These are phyloP conservation scores for Microtus montanus DNA, from an alignment of 2,113 vertebrate genomes.

Conservation along the genomic window DNA sequence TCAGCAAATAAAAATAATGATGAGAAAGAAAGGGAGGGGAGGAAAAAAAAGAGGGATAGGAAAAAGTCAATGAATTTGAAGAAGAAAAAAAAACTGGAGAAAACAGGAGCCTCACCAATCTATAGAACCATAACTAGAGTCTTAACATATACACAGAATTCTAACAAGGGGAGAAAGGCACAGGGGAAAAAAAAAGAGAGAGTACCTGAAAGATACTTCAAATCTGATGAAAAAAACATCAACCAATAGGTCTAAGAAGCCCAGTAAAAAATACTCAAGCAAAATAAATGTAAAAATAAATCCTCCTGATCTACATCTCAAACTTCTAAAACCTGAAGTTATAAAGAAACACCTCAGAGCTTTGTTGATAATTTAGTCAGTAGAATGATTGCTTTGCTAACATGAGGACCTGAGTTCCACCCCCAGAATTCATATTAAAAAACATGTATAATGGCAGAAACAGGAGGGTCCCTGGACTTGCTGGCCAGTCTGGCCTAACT, in stretches of 20 bases:
- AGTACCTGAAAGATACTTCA: not conserved
- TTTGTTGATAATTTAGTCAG: too few relatives aligned
- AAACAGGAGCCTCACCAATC: not conserved
- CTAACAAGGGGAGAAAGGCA: not conserved
- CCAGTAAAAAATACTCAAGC: not conserved
- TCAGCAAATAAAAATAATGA: not conserved
- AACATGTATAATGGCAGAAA: not conserved
- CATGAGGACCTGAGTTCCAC: not conserved
- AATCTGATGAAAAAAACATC: constrained; percentile 39
- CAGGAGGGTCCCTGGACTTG: not conserved
- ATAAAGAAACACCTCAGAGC: not conserved
- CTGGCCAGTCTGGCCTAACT: not conserved
- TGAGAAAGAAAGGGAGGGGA: not conserved
- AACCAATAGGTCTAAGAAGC: not conserved
- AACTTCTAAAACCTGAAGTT: constrained; percentile 10
- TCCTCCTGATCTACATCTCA: not conserved
- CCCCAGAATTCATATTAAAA: not conserved
- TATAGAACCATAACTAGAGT: not conserved
- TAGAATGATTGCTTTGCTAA: not conserved
- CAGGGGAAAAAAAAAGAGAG: not conserved
- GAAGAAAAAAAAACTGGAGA: not conserved
- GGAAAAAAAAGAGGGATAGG: not conserved
- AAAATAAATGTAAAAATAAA: constrained; percentile 30
- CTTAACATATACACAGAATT: not conserved
- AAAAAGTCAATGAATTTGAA: not conserved